A percentile compares a stretch with the other conserved stretches of the same genome.
phyloP scores from a whole-genome alignment of 2,113 vertebrate species.

The Sinocyclocheilus anshuiensis region DNA sequence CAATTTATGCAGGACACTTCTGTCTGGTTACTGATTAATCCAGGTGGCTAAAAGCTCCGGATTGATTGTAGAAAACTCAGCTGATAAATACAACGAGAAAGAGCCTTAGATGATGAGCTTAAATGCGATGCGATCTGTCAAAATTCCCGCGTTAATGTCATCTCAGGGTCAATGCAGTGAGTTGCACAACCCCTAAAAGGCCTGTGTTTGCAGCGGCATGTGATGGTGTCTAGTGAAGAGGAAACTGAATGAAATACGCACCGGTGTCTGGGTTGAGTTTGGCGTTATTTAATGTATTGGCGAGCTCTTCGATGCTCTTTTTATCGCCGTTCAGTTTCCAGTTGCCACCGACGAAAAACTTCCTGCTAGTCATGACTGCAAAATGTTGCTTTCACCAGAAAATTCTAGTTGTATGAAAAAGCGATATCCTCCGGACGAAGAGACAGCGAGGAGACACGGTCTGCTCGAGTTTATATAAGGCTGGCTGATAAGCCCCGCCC shows the following conservation, averaged over 20 bases:
- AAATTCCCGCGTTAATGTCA: slow-evolving; percentile 12
- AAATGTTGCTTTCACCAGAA: neutral
- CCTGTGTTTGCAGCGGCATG: neutral
- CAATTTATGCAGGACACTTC: neutral
- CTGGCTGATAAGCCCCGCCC: slow-evolving; percentile 62
- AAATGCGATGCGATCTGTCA: neutral
- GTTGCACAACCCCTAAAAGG: neutral
- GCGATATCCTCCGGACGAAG: neutral
- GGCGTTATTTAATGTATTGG: slow-evolving; percentile 83
- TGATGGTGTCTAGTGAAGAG: neutral
- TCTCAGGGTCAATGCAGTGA: slow-evolving; percentile 12
- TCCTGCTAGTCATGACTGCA: slow-evolving; percentile 85
- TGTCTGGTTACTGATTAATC: neutral
- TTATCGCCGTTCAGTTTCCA: slow-evolving; percentile 99
- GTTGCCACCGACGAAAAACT: slow-evolving; percentile 97
- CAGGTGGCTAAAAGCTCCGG: no score
- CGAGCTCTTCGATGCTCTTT: slow-evolving; percentile 88
- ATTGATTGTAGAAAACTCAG: neutral
- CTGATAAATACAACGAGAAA: neutral
- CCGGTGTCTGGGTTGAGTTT: slow-evolving; percentile 87
- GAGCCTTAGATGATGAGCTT: neutral
- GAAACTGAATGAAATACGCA: slow-evolving; percentile 62
- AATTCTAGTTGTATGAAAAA: no score
- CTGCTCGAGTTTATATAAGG: slow-evolving; percentile 63
- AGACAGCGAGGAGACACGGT: neutral